Evolutionary conservation across 2,888 invertebrate species (phyloP).

Genomic region (Acrocyrtus sp.): DNA sequence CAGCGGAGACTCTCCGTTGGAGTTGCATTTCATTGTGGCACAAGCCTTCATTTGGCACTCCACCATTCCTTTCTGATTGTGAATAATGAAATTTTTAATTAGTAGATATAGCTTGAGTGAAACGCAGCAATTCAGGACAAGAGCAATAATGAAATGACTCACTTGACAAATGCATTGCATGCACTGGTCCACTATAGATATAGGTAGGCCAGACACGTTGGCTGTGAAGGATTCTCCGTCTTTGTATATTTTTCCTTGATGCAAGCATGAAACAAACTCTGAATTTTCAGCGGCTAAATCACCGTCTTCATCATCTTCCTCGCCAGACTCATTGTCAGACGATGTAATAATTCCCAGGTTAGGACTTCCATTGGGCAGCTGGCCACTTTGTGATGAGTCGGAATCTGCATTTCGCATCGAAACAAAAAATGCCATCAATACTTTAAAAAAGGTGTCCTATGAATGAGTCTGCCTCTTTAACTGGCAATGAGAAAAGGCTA

Average conservation of each 20-base stretch:
- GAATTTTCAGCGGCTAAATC: conserved; percentile 51
- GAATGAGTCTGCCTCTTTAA: not conserved
- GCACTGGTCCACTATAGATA: conserved; percentile 66
- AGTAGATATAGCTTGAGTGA: not conserved
- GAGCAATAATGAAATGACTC: conserved; percentile 42
- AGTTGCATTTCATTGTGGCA: conserved; percentile 62
- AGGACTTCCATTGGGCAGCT: conserved; percentile 27
- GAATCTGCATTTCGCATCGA: conserved; percentile 24
- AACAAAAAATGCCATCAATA: not conserved
- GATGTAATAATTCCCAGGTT: conserved; percentile 26
- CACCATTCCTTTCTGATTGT: conserved; percentile 66
- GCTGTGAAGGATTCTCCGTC: conserved; percentile 67
- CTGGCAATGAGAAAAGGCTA: too few species aligned
- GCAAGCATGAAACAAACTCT: conserved; percentile 64
- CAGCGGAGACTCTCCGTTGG: conserved; percentile 52
- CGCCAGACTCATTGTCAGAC: conserved; percentile 37
- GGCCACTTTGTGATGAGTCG: conserved; percentile 49
- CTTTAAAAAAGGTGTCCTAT: not conserved
- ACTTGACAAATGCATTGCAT: conserved; percentile 68
- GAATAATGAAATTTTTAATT: not conserved
- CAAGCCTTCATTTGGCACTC: conserved; percentile 67
- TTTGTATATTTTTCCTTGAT: conserved; percentile 65
- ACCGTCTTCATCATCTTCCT: conserved; percentile 55
- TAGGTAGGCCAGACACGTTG: conserved; percentile 66
- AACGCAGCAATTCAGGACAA: not conserved